Evolutionary conservation across 2,113 vertebrate genomes (phyloP).

Genomic region (Morone chrysops): DNA sequence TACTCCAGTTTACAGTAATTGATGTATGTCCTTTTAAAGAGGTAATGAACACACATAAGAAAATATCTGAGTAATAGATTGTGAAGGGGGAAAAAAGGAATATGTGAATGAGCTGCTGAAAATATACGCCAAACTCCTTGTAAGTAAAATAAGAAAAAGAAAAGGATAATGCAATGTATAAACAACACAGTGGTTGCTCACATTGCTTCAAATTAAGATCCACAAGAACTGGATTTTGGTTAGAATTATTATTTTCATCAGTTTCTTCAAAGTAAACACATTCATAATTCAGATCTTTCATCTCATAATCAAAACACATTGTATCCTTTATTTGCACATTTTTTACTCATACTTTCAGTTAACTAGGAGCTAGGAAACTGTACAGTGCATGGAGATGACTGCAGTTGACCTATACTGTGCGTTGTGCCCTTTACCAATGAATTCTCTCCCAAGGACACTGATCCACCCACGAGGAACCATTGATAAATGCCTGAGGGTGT

Average conservation of each 20-base stretch:
- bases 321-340: not conserved
- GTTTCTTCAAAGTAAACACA: not conserved
- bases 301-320: not conserved
- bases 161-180: not conserved
- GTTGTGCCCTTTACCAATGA: constrained; percentile 41
- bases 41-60: not conserved
- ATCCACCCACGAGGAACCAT: constrained; percentile 40
- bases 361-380: not conserved
- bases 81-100: not conserved
- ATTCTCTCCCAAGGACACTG: constrained; percentile 58
- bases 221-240: not conserved
- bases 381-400: not conserved
- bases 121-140: not conserved
- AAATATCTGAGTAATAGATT: not conserved
- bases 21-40: not conserved
- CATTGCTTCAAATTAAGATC: too few relatives aligned
- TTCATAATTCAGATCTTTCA: not conserved
- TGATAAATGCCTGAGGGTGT: constrained; percentile 67
- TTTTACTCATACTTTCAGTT: not conserved
- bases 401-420: constrained; percentile 36
- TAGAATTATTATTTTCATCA: not conserved
- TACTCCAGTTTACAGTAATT: not conserved
- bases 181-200: not conserved
- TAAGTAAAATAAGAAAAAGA: not conserved
- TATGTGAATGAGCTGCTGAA: not conserved